Conservation (phyloP, 2,888 invertebrate genomes). For the Microplitis manilae region DNA sequence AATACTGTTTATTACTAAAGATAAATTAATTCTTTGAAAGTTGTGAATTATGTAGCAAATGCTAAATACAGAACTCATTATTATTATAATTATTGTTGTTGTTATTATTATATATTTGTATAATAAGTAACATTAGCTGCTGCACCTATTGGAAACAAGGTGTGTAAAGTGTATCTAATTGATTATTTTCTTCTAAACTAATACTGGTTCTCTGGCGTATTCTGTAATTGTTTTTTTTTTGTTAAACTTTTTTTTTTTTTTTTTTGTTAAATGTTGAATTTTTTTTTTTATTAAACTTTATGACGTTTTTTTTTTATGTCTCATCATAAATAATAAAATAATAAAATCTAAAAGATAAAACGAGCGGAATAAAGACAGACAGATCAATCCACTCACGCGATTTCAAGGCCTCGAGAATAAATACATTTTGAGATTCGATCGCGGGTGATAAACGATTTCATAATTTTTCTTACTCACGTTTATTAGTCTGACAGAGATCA, state of each 20-base stretch:
- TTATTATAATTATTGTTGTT: background rate
- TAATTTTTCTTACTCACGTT: constrained; percentile 32
- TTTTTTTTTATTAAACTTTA: background rate
- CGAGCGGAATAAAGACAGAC: constrained; percentile 19
- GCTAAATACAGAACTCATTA: background rate
- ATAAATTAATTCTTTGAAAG: too few relatives aligned
- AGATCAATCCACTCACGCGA: constrained; percentile 32
- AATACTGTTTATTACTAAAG: too few relatives aligned
- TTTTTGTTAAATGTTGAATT: constrained; percentile 1
- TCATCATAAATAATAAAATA: background rate
- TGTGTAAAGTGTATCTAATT: background rate
- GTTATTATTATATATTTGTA: background rate
- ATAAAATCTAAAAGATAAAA: constrained; percentile 27
- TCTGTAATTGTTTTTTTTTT: background rate
- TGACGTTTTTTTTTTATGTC: background rate
- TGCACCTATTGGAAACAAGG: background rate
- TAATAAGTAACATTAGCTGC: background rate
- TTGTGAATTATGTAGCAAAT: too few relatives aligned
- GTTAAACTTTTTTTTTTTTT: constrained; percentile 28
- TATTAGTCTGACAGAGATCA: constrained; percentile 30
- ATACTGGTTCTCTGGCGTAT: background rate
- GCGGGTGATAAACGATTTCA: constrained; percentile 38
- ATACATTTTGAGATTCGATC: constrained; percentile 32
- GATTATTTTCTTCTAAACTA: constrained; percentile 1
- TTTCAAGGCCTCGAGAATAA: constrained; percentile 25